These are phyloP conservation scores for Leucophenga maculata DNA, from an alignment of 2,888 invertebrate genomes.

Conservation along the genomic window DNA sequence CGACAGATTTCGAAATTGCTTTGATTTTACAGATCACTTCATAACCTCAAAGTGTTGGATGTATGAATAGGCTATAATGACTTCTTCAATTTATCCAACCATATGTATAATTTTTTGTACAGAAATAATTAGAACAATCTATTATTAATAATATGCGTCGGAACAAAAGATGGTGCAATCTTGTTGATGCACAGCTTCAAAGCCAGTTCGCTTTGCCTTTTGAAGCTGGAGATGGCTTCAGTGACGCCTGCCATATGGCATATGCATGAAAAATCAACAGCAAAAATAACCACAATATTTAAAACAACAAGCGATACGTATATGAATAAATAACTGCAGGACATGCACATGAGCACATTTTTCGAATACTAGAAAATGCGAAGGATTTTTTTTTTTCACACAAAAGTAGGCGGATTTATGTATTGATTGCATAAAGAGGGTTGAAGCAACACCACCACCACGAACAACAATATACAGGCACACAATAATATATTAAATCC, in stretches of 20 bases:
- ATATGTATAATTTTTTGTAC: constrained; percentile 49
- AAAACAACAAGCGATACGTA: not conserved
- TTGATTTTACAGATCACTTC: constrained; percentile 61
- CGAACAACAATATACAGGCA: not conserved
- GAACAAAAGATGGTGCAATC: not conserved
- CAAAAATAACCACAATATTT: not conserved
- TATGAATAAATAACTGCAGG: constrained; percentile 57
- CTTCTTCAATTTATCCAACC: constrained; percentile 47
- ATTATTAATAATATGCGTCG: constrained; percentile 15
- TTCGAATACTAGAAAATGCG: constrained; percentile 32
- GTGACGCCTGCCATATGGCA: constrained; percentile 54
- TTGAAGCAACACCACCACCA: not conserved
- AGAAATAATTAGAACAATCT: constrained; percentile 10
- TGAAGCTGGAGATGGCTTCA: constrained; percentile 46
- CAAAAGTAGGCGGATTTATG: constrained; percentile 19
- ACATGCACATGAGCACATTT: constrained; percentile 59
- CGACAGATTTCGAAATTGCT: constrained; percentile 25
- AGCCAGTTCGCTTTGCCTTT: not conserved
- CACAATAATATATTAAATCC: constrained; percentile 26
- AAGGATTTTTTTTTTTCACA: constrained; percentile 33
- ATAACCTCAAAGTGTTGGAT: constrained; percentile 54
- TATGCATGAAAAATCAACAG: constrained; percentile 32
- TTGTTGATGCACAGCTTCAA: no score
- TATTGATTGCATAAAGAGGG: constrained; percentile 8
- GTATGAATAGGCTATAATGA: not conserved